These are phyloP conservation scores for Drosophila eugracilis DNA, from an alignment of 1,140 invertebrate species.

Conservation along the genomic window DNA sequence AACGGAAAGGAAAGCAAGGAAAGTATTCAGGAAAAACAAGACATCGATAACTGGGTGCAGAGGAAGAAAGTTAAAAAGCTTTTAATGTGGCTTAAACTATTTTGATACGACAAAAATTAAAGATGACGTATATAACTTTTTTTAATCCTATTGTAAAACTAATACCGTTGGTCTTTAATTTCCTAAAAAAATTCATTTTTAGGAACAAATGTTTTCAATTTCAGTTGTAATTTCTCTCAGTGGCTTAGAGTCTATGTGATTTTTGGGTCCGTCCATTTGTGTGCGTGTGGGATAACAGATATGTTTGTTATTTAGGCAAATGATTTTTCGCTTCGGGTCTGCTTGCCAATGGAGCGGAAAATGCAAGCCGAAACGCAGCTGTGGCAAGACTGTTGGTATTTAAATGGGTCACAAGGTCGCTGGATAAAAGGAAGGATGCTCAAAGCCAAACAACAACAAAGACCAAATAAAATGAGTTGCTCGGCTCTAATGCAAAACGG, in stretches of 20 bases:
- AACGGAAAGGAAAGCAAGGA: conserved; percentile 39
- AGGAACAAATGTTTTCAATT: too few relatives aligned
- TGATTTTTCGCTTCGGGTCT: conserved; percentile 40
- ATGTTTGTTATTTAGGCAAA: conserved; percentile 66
- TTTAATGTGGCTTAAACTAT: too few relatives aligned
- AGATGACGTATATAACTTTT: too few relatives aligned
- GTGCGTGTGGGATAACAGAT: conserved; percentile 42
- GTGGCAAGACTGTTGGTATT: conserved; percentile 28
- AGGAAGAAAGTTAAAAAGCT: not conserved
- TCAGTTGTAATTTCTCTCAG: not conserved
- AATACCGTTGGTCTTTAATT: too few relatives aligned
- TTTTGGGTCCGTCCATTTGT: conserved; percentile 10
- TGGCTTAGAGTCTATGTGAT: conserved; percentile 1
- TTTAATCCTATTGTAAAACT: too few relatives aligned
- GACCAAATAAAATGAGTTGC: conserved; percentile 41
- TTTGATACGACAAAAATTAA: too few relatives aligned
- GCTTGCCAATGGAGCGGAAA: conserved; percentile 39
- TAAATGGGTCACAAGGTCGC: conserved; percentile 50
- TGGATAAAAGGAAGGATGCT: conserved; percentile 25
- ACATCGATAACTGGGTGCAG: conserved; percentile 60
- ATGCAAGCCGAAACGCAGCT: conserved; percentile 36
- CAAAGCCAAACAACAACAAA: conserved; percentile 58
- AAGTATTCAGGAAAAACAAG: conserved; percentile 44
- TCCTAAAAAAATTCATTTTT: not conserved
- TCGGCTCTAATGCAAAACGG: conserved; percentile 36